Conservation (phyloP, 1,140 invertebrate species). For the Bactericera cockerelli region DNA sequence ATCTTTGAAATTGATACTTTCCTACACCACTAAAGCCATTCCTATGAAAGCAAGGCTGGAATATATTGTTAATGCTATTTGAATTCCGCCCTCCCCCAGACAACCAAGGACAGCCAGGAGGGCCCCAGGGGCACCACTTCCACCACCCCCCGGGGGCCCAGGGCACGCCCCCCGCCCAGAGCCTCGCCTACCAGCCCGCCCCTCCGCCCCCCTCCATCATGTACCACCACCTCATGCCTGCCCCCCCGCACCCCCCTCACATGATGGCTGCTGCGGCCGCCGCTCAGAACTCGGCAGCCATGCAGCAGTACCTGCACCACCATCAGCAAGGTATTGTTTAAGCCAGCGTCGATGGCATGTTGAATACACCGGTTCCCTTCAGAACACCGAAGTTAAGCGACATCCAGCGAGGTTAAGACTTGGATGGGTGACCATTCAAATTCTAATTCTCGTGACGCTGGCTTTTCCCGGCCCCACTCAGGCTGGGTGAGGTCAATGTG, state of each 20-base stretch:
- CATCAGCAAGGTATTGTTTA: conserved; percentile 1
- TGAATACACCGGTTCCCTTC: too few species aligned
- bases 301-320: neutral
- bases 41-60: too few species aligned
- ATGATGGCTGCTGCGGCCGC: neutral
- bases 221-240: neutral
- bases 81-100: neutral
- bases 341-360: too few species aligned
- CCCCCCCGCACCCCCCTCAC: neutral
- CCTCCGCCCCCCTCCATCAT: conserved; percentile 6
- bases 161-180: neutral
- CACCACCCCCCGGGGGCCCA: neutral
- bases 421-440: too few species aligned
- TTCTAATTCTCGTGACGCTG: too few species aligned
- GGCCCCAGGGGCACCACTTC: neutral
- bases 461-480: too few species aligned
- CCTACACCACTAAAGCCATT: too few species aligned
- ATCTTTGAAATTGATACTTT: too few species aligned
- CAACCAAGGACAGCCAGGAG: neutral
- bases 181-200: neutral
- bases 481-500: too few species aligned
- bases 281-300: neutral
- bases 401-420: too few species aligned
- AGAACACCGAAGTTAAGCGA: too few species aligned
- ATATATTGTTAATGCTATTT: too few species aligned